Conservation (phyloP, 2,888 invertebrate genomes). For the Thymelicus sylvestris region DNA sequence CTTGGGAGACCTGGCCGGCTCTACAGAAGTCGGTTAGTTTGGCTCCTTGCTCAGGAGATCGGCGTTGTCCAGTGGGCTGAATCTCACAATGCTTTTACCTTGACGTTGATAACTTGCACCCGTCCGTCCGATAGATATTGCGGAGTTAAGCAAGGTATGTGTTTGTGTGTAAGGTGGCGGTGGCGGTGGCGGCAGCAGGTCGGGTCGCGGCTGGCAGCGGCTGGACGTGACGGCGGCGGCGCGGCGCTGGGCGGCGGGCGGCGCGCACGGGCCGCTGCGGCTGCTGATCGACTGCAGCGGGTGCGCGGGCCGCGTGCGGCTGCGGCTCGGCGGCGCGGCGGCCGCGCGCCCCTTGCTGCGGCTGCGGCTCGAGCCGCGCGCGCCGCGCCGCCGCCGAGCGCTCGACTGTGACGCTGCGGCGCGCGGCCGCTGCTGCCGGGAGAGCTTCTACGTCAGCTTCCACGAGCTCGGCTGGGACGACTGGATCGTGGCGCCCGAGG, state of each 20-base stretch:
- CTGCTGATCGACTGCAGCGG: slow-evolving; percentile 94
- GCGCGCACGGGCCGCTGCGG: slow-evolving; percentile 86
- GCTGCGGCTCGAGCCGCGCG: slow-evolving; percentile 89
- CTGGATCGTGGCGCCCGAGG: slow-evolving; percentile 96
- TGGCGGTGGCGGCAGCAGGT: slow-evolving; percentile 45
- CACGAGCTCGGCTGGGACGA: slow-evolving; percentile 97
- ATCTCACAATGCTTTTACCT: no score
- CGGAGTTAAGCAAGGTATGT: not conserved
- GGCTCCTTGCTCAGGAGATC: no score
- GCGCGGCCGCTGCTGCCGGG: slow-evolving; percentile 89
- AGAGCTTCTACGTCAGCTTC: slow-evolving; percentile 96
- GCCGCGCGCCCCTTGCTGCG: slow-evolving; percentile 94
- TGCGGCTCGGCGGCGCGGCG: slow-evolving; percentile 83
- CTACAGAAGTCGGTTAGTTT: slow-evolving; percentile 75
- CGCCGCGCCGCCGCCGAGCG: slow-evolving; percentile 91
- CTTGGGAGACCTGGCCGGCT: slow-evolving; percentile 76
- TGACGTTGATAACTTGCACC: no score
- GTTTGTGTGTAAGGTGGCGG: slow-evolving; percentile 18
- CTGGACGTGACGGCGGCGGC: slow-evolving; percentile 93
- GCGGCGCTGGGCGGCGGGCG: slow-evolving; percentile 68
- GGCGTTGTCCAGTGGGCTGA: no score
- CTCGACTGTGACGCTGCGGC: slow-evolving; percentile 90
- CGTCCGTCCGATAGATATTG: no score
- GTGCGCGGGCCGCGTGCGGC: slow-evolving; percentile 89
- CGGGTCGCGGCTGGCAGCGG: slow-evolving; percentile 93